Conservation (phyloP, 2,113 vertebrate genomes). For the Myotis lucifugus region DNA sequence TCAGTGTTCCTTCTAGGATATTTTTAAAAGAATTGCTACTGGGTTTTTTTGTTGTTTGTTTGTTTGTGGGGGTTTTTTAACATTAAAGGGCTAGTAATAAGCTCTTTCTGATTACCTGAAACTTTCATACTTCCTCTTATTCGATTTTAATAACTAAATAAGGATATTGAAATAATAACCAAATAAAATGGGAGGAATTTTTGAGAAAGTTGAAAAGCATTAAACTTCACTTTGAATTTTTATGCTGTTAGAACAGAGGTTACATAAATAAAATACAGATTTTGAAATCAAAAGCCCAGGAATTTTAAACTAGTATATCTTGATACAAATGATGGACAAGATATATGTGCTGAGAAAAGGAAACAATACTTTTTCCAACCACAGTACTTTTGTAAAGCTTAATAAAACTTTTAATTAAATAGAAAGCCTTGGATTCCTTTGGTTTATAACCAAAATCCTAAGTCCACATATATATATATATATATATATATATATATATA, state of each 20-base stretch:
- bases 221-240: constrained; percentile 48
- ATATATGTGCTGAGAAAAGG: constrained; percentile 10
- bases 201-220: constrained; percentile 40
- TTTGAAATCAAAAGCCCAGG: constrained; percentile 35
- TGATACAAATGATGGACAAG: constrained; percentile 31
- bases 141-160: constrained; percentile 55
- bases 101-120: constrained; percentile 54
- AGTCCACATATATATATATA: not conserved
- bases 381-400: not conserved
- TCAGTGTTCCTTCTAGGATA: not conserved
- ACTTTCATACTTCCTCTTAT: not conserved
- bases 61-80: not conserved
- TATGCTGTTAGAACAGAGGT: constrained; percentile 5
- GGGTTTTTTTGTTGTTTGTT: too few relatives aligned
- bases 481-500: too few relatives aligned
- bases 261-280: not conserved
- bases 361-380: constrained; percentile 10
- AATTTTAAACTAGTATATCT: constrained; percentile 33
- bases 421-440: not conserved
- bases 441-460: constrained; percentile 27
- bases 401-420: constrained; percentile 32
- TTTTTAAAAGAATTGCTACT: not conserved
- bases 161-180: constrained; percentile 47
- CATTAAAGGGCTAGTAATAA: not conserved
- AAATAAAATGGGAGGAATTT: constrained; percentile 26